Conservation (phyloP, 1,140 invertebrate species). For the Chymomyza costata region DNA sequence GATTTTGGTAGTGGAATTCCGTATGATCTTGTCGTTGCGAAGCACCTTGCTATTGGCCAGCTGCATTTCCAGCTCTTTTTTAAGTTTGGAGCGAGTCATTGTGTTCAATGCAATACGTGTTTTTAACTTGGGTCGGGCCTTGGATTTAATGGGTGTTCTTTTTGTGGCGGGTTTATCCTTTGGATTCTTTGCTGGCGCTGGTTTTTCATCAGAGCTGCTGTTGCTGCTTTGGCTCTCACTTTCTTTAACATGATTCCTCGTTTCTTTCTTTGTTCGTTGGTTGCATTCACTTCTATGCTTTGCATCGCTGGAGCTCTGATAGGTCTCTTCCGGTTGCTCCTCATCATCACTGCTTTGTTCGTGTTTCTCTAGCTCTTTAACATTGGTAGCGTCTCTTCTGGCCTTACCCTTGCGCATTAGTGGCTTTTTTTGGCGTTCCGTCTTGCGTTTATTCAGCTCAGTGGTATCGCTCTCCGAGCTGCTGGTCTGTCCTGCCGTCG, state of each 20-base stretch:
- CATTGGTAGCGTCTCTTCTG: constrained; percentile 8
- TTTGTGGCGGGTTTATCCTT: not conserved
- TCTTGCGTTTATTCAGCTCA: constrained; percentile 59
- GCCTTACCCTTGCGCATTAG: constrained; percentile 47
- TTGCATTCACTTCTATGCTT: no score
- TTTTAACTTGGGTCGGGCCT: constrained; percentile 11
- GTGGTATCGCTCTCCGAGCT: constrained; percentile 69
- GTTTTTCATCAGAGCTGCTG: constrained; percentile 26
- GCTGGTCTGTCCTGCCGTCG: constrained; percentile 44
- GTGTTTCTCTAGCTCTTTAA: constrained; percentile 7
- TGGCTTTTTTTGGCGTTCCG: constrained; percentile 59
- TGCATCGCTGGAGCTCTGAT: not conserved
- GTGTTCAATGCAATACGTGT: constrained; percentile 60
- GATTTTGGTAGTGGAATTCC: constrained; percentile 65
- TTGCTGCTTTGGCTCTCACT: no score
- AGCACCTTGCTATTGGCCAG: constrained; percentile 74
- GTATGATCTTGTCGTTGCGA: constrained; percentile 70
- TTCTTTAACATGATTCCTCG: no score
- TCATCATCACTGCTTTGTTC: constrained; percentile 7
- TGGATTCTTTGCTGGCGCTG: not conserved
- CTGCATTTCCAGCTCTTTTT: constrained; percentile 63
- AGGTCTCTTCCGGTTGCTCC: not conserved
- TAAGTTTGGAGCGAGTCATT: constrained; percentile 72
- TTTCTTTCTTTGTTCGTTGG: no score
- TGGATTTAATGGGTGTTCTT: not conserved